Evolutionary conservation across 2,113 vertebrate species (phyloP), one percentile per base, ranked within the genome.

Genomic region (Ceyx margarethae): DNA sequence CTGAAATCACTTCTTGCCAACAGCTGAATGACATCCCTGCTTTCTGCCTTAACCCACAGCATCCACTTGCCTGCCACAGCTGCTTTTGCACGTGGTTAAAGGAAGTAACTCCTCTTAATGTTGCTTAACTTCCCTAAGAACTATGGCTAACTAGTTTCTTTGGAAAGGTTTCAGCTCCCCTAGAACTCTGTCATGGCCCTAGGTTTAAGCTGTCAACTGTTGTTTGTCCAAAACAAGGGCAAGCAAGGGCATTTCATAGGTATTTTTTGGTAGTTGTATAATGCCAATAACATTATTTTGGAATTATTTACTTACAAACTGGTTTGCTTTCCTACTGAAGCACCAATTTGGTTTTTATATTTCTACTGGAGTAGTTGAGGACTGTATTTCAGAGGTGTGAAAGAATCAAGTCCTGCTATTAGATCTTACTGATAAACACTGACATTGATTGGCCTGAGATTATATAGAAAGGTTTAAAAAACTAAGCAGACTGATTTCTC

Each of bases 21-120:
- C 33, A 50, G 71, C 45, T 79, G 79, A 85, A 67, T 57, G n/a
- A 57, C 8, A 14, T 26, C 9, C 31, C 8, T 84, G 6, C 81
- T 91, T 60, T 66, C 94, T 82, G 17, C 13, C 79, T 89, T 92
- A 51, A 94, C 86, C 56, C 91, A 18, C 46, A 48, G 46, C 85
- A 81, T 22, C 65, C 17, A 8, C 43, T 85, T 71, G 29, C 75
- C 90, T 94, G 65, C 62, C 33, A 21, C 67, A 61, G 69, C 62
- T 89, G 80, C 64, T 91, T 0, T 48, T 53, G 14, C 19, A 28
- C 22, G 65, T 2, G 13, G 20, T 53, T 76, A 14, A 61, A 71
- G 45, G 76, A 68, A 82, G 28, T 76, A 89, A 73, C 67, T 86
- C 37, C 56, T 64, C 45, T 73, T 73, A 77, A 68, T 45, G 31